These are phyloP conservation scores for Germaria angustata DNA, from an alignment of 2,888 invertebrate genomes.

Conservation along the genomic window DNA sequence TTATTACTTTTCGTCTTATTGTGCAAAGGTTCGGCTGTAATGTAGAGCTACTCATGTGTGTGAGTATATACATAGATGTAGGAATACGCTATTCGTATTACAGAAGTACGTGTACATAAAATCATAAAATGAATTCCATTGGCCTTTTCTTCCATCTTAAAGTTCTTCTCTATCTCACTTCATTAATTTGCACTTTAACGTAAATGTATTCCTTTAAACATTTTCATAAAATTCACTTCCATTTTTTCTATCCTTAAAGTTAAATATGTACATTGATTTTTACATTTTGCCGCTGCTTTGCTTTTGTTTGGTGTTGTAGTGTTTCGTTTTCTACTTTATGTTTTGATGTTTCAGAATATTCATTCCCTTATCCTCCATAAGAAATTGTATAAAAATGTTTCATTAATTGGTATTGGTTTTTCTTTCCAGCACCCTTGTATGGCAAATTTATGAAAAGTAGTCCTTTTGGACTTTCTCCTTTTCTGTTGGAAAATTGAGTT, in stretches of 20 bases:
- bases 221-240: background rate
- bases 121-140: too few species aligned
- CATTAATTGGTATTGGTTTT: background rate
- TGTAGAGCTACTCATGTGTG: too few species aligned
- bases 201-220: background rate
- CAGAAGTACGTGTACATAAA: too few species aligned
- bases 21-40: too few species aligned
- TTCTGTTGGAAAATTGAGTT: too few species aligned
- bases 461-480: too few species aligned
- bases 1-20: too few species aligned
- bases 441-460: too few species aligned
- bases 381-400: background rate
- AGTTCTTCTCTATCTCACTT: background rate
- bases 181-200: background rate
- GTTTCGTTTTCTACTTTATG: background rate
- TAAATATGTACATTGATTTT: background rate
- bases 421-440: too few species aligned
- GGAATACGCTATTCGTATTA: too few species aligned
- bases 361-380: background rate
- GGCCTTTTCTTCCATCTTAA: background rate
- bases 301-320: background rate
- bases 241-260: background rate
- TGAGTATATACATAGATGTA: too few species aligned
- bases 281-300: too few species aligned
- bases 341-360: background rate